Percentiles rank a stretch among this genome's conserved stretches.
phyloP scores from a whole-genome alignment of 2,888 invertebrate genomes.

The Hetaerina titia region DNA sequence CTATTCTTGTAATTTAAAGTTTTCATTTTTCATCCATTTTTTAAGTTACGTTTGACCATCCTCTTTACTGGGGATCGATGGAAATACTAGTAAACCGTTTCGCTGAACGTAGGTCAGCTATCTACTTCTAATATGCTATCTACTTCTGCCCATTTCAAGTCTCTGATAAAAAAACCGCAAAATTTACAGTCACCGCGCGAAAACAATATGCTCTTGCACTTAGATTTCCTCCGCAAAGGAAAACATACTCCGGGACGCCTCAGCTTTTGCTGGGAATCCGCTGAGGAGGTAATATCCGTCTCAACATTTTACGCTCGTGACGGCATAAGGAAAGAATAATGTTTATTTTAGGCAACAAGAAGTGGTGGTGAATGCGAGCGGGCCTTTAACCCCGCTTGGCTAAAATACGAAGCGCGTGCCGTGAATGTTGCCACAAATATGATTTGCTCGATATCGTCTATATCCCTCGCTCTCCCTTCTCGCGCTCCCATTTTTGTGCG shows the following conservation, averaged over 20 bases:
- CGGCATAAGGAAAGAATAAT: neutral
- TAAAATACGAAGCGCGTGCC: neutral
- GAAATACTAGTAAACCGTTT: too few species aligned
- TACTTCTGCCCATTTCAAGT: neutral
- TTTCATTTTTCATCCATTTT: neutral
- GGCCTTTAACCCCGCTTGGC: neutral
- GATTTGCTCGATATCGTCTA: neutral
- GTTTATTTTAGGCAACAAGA: constrained; percentile 14
- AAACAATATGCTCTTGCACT: neutral
- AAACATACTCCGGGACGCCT: neutral
- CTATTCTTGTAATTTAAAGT: neutral
- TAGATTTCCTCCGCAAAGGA: neutral
- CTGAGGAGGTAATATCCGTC: neutral
- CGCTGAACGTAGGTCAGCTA: too few species aligned
- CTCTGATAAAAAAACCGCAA: neutral
- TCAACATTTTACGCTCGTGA: neutral
- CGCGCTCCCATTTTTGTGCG: neutral
- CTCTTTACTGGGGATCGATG: neutral
- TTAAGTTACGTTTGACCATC: neutral
- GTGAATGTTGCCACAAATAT: neutral
- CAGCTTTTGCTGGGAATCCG: neutral
- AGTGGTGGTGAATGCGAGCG: constrained; percentile 8
- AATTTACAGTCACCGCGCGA: neutral
- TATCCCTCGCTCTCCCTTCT: neutral
- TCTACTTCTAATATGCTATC: too few species aligned